These are phyloP conservation scores for Budorcas taxicolor DNA, from an alignment of 2,113 vertebrate species.

Conservation along the genomic window DNA sequence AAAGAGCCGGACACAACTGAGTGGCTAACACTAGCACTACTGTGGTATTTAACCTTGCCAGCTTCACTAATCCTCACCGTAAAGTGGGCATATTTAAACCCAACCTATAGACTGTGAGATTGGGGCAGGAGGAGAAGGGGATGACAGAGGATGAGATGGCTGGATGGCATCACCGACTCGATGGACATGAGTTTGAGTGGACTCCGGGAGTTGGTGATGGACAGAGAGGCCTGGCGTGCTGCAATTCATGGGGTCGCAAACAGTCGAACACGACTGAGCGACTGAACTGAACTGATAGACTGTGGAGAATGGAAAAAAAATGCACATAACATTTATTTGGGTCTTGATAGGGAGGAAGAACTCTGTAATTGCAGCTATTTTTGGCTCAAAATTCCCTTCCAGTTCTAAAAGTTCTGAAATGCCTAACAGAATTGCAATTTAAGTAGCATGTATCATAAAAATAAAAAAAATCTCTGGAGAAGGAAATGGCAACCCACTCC, in stretches of 20 bases:
- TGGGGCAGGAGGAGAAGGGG: too few relatives aligned
- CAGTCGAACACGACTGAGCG: fast-evolving
- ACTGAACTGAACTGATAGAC: background rate
- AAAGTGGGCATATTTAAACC: background rate
- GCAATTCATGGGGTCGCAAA: too few relatives aligned
- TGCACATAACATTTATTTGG: background rate
- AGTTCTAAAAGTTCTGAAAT: background rate
- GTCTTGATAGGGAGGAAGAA: background rate
- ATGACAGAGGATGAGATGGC: too few relatives aligned
- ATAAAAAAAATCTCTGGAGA: background rate
- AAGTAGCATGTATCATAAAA: background rate
- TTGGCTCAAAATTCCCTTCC: background rate
- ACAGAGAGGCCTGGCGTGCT: too few relatives aligned
- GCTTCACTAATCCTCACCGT: background rate
- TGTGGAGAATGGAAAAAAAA: background rate
- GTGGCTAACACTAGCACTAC: background rate
- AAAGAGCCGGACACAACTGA: background rate
- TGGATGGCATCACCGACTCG: too few relatives aligned
- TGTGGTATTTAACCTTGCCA: background rate
- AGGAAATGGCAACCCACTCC: too few relatives aligned
- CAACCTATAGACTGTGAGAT: background rate
- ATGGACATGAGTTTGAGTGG: too few relatives aligned
- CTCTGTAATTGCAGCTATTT: background rate
- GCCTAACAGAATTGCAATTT: background rate
- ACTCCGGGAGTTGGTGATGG: too few relatives aligned